Evolutionary conservation across 2,888 invertebrate species (phyloP), one percentile per base, ranked within the genome.

Genomic region (Julus scandinavius): DNA sequence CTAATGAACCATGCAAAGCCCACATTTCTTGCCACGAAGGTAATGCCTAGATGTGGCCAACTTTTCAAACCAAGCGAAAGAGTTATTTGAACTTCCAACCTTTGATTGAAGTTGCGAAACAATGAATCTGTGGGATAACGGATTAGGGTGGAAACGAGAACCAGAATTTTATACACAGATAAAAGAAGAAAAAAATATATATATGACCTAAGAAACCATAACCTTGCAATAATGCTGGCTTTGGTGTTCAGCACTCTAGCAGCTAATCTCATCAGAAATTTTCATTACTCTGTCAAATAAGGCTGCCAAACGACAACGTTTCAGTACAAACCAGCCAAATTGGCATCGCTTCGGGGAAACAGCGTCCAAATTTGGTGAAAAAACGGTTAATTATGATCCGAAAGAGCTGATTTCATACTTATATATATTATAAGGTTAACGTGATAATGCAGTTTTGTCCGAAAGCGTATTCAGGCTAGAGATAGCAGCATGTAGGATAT

Each of bases 31-130:
- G 5, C 80, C 7, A 0, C 15, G 13, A 2, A 80, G 80, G 72
- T 40, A 80, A 80, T 80, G 80, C 38, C 80, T 80, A 80, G 80
- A 80, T 80, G 80, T 80, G 80, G 80, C 80, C 80, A 80, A 80
- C 80, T 15, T 80, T 80, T 38, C 80, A 80, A 80, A 80, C 38
- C 38, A 38, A 38, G 80, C 38, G 38, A 80, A 80, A 80, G 80
- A 80, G 80, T 80, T 80, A 80, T 80, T 38, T 80, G 80, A 80
- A 80, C 80, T 80, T 80, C 38, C 29, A 80, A 80, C 80, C 80
- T 80, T 80, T 80, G 38, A 80, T 80, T 38, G 80, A 80, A 80
- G 80, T 80, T 4, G 38, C 38, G 80, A 80, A 38, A 80, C 80
- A 80, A 80, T 80, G 80, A 80, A 40, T 38, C 80, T 80, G 38